phyloP scores from a whole-genome alignment of 2,113 vertebrate genomes.

The Hemiprocne comata region DNA sequence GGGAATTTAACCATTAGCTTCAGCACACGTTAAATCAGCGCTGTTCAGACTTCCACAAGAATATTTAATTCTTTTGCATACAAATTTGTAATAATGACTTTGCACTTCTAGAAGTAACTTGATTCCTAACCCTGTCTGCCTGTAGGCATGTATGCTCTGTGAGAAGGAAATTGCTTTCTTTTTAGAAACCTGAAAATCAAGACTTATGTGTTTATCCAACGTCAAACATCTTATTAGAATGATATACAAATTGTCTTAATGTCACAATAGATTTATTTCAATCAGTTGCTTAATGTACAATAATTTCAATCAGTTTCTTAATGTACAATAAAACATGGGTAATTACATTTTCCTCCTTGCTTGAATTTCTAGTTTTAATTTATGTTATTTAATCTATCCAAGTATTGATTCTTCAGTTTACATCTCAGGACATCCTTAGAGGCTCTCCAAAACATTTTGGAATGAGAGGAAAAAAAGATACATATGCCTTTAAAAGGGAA shows the following conservation, averaged over 20 bases:
- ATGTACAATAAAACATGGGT: background rate
- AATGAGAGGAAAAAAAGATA: background rate
- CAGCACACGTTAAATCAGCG: background rate
- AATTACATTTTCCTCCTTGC: background rate
- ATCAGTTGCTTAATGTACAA: background rate
- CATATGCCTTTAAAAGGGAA: background rate
- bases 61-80: background rate
- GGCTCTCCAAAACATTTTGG: background rate
- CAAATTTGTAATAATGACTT: background rate
- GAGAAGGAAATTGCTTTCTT: background rate
- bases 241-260: background rate
- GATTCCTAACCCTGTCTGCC: background rate
- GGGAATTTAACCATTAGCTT: background rate
- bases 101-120: background rate
- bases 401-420: background rate
- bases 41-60: background rate
- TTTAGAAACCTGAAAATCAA: background rate
- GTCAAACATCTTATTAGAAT: background rate
- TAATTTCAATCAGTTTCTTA: background rate
- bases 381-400: background rate
- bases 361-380: background rate
- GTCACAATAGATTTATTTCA: background rate
- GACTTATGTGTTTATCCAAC: background rate
- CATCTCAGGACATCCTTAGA: background rate
- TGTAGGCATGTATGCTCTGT: background rate